These are phyloP conservation scores for Amblyteles armatorius DNA, from an alignment of 2,888 invertebrate genomes.

Conservation along the genomic window DNA sequence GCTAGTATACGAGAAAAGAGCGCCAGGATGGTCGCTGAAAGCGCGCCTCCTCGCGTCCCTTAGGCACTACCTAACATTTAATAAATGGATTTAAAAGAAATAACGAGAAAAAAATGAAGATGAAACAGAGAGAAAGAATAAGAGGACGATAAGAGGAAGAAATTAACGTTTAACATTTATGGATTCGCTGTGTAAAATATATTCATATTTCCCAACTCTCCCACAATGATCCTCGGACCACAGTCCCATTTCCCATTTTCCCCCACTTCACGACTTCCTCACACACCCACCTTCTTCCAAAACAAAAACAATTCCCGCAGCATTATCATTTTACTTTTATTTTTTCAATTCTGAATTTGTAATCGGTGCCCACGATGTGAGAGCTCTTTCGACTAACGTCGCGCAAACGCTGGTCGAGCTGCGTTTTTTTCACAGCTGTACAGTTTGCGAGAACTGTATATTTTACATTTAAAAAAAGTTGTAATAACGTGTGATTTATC, in stretches of 20 bases:
- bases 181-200: constrained; percentile 79
- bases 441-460: constrained; percentile 3
- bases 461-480: constrained; percentile 21
- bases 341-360: constrained; percentile 56
- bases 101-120: constrained; percentile 62
- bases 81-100: constrained; percentile 75
- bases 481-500: constrained; percentile 27
- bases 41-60: constrained; percentile 77
- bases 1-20: constrained; percentile 84
- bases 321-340: constrained; percentile 45
- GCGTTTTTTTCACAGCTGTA: constrained; percentile 27
- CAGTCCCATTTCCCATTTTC: constrained; percentile 2
- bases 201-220: constrained; percentile 70
- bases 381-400: constrained; percentile 59
- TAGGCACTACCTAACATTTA: constrained; percentile 83
- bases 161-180: constrained; percentile 80
- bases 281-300: constrained; percentile 38
- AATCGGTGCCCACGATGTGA: constrained; percentile 57
- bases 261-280: constrained; percentile 56
- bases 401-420: constrained; percentile 51
- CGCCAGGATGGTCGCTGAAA: constrained; percentile 77
- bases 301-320: constrained; percentile 42
- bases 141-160: constrained; percentile 64
- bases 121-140: constrained; percentile 71
- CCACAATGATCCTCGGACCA: constrained; percentile 64